These are phyloP conservation scores for Ophion obscuratus DNA, from an alignment of 2,888 invertebrate species.

Conservation along the genomic window DNA sequence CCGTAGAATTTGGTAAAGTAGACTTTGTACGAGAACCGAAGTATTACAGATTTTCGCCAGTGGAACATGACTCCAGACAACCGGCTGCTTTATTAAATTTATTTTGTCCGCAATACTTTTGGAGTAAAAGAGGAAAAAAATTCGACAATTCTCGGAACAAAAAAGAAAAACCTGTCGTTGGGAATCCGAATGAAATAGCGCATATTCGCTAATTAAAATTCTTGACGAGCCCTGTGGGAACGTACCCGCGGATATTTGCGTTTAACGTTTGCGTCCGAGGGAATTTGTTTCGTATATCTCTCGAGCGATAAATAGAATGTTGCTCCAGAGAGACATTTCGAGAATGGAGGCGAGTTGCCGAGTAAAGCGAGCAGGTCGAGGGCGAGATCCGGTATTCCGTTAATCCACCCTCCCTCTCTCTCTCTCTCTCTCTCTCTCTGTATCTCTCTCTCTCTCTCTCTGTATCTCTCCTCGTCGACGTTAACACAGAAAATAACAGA, in stretches of 20 bases:
- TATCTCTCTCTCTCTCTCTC: not conserved
- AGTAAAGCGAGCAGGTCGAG: conserved; percentile 28
- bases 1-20: not conserved
- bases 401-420: conserved; percentile 7
- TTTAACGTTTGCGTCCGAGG: conserved; percentile 38
- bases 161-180: not conserved
- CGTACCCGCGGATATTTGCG: conserved; percentile 32
- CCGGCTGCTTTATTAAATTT: not conserved
- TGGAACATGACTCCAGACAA: not conserved
- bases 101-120: not conserved
- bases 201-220: conserved; percentile 25
- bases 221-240: conserved; percentile 22
- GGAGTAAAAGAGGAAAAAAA: not conserved
- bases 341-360: conserved; percentile 12
- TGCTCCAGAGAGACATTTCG: conserved; percentile 53
- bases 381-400: conserved; percentile 39
- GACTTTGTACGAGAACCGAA: not conserved
- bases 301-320: conserved; percentile 53
- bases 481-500: conserved; percentile 25
- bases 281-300: conserved; percentile 34
- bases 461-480: conserved; percentile 5
- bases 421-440: conserved; percentile 1
- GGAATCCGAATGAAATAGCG: conserved; percentile 9
- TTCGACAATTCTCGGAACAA: not conserved
- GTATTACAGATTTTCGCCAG: not conserved